Conservation (phyloP, 2,797 vertebrate species). For the Lepus oiostolus region DNA sequence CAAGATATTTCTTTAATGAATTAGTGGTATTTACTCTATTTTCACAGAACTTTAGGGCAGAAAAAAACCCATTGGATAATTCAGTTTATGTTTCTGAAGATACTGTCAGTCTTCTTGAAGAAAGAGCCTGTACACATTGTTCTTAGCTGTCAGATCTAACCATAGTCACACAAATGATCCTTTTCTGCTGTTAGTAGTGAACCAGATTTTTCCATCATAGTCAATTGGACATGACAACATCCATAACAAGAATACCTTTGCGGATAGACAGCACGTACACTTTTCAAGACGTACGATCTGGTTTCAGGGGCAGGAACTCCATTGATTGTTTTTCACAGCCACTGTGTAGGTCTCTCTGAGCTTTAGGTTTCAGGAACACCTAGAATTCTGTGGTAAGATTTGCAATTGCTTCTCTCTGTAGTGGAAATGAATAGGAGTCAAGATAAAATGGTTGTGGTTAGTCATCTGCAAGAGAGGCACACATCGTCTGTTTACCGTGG, state of each 20-base stretch:
- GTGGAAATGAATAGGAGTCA: neutral
- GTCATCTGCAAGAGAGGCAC: neutral
- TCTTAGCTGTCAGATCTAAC: neutral
- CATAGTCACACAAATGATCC: neutral
- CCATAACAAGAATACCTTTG: conserved; percentile 17
- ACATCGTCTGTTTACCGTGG: accelerated
- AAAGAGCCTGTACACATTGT: neutral
- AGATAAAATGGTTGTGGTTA: neutral
- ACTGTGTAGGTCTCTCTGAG: neutral
- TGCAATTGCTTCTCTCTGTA: neutral
- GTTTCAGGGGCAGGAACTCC: conserved; percentile 29
- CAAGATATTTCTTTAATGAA: conserved; percentile 69
- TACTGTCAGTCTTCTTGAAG: neutral
- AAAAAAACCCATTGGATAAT: neutral
- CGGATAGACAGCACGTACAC: neutral
- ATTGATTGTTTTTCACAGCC: conserved; percentile 9
- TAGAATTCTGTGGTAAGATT: neutral
- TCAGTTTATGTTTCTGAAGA: conserved; percentile 45
- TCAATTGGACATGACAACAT: conserved; percentile 47
- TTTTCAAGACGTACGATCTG: conserved; percentile 61
- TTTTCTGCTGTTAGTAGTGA: conserved; percentile 64
- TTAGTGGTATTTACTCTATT: conserved; percentile 73
- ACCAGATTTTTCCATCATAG: conserved; percentile 5
- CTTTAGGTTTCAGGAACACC: neutral
- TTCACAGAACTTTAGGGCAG: conserved; percentile 49